These are phyloP conservation scores for Apamea monoglypha DNA, from an alignment of 2,888 invertebrate genomes.

Conservation along the genomic window DNA sequence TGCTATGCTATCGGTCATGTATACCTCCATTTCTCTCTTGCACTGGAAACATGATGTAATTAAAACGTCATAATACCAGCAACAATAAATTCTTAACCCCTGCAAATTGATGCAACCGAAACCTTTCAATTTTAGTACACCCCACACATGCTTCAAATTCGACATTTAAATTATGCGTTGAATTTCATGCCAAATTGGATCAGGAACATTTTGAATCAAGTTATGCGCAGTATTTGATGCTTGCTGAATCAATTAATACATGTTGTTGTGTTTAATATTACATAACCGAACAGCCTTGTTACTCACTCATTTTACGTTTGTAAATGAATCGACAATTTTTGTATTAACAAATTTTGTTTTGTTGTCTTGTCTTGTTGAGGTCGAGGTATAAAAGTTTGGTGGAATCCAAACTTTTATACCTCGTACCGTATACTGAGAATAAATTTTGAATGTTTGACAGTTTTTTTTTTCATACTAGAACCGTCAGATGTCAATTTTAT, in stretches of 20 bases:
- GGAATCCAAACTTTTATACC: no score
- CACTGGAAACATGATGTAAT: not conserved
- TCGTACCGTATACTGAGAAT: no score
- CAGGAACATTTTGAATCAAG: slow-evolving; percentile 18
- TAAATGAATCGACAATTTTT: not conserved
- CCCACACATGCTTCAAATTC: slow-evolving; percentile 24
- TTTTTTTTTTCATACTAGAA: no score
- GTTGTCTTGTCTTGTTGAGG: not conserved
- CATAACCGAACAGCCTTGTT: slow-evolving; percentile 6
- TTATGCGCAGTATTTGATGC: slow-evolving; percentile 27
- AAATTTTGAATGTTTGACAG: no score
- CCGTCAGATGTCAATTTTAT: no score
- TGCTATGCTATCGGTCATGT: not conserved
- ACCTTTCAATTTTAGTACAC: not conserved
- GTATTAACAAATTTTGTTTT: not conserved
- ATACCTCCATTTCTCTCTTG: slow-evolving; percentile 2
- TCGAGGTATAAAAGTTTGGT: no score
- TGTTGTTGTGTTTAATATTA: slow-evolving; percentile 27
- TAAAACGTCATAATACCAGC: not conserved
- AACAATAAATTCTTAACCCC: not conserved
- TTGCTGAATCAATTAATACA: slow-evolving; percentile 25
- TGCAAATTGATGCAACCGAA: not conserved
- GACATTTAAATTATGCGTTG: slow-evolving; percentile 11
- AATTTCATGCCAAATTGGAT: slow-evolving; percentile 42
- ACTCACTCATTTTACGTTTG: not conserved